Percentiles rank a stretch among this genome's conserved stretches.
Conservation (phyloP, 2,888 invertebrate species). For the Zelleria hepariella region DNA sequence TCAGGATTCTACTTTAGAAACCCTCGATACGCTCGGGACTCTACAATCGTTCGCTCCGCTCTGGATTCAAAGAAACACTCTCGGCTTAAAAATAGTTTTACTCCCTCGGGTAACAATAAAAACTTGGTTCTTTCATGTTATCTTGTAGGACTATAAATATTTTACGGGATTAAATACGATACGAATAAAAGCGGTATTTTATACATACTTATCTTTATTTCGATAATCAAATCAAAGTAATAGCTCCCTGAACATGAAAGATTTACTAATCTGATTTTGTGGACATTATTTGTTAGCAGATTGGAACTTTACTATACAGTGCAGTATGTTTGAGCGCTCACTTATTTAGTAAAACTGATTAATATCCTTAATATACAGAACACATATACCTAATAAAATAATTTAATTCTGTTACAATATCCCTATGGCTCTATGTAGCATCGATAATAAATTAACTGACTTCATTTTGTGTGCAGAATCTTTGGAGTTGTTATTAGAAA, state of each 20-base stretch:
- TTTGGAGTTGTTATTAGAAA: conserved; percentile 28
- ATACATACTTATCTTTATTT: conserved; percentile 55
- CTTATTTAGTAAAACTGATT: conserved; percentile 43
- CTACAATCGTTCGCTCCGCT: too few species aligned
- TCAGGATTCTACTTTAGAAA: too few species aligned
- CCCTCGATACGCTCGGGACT: too few species aligned
- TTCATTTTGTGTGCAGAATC: conserved; percentile 49
- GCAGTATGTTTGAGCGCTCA: conserved; percentile 49
- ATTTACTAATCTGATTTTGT: conserved; percentile 31
- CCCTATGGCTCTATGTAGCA: conserved; percentile 53
- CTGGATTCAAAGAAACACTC: too few species aligned
- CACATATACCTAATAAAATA: conserved; percentile 58
- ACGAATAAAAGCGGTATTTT: conserved; percentile 20
- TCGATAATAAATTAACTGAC: conserved; percentile 61
- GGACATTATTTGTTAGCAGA: neutral
- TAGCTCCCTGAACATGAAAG: conserved; percentile 37
- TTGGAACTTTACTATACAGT: conserved; percentile 21
- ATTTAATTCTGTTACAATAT: conserved; percentile 61
- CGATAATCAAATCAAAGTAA: conserved; percentile 41
- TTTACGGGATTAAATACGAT: too few species aligned
- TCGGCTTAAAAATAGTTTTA: too few species aligned
- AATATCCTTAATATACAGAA: conserved; percentile 62
- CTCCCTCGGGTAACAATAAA: too few species aligned
- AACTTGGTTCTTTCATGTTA: too few species aligned
- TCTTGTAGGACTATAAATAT: too few species aligned